Base-by-base conservation (phyloP, 2,888 invertebrate genomes). In the Oeneis ivallda region DNA sequence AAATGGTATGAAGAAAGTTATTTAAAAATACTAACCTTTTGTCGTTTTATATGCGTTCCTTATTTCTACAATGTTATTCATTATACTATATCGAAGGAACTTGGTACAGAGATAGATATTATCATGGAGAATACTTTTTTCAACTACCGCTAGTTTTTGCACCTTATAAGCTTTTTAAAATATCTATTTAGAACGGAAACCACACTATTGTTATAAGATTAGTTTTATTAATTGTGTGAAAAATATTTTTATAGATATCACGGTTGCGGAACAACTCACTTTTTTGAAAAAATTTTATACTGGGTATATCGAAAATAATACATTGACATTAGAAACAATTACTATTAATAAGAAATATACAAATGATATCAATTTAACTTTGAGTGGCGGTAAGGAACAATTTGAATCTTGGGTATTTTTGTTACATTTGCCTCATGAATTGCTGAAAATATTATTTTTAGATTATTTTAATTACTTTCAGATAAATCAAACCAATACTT, bases 391-490 rank as follows among this genome's bases (percentile, higher is more conserved):
- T 45, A n/a, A 45, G n/a, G 5, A 13, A 37, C 4, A 37, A 3
- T 9, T 37, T 50, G 19, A 11, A 50, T 1, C 9, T 49, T 49
- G 3, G 8, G 6, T 49, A 17, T 2, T 49, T 49, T 49, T 7
- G 8, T 17, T 9, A 49, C 10, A 49, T n/a, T n/a, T n/a, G 7
- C 17, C 17, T 17, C 7, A 19, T 19, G 2, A 49, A 49, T 49
- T 17, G 17, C 5, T 49, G 15, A 49, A 49, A 45, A 45, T 45
- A 45, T 49, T 69, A 26, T 26, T 64, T 79, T 75, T 72, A 78
- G 79, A 79, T 70, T 69, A 75, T 66, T 64, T 60, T 53, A 68
- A 75, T 34, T 74, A 75, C 68, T 78, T 79, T 69, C 73, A 76
- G 71, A 50, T 78, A 13, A 71, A 52, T 26, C 69, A 74, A 50